Percentiles rank a stretch among this genome's conserved stretches.
These are phyloP conservation scores for Pilophorus perplexus DNA, from an alignment of 2,888 invertebrate genomes.

Conservation along the genomic window DNA sequence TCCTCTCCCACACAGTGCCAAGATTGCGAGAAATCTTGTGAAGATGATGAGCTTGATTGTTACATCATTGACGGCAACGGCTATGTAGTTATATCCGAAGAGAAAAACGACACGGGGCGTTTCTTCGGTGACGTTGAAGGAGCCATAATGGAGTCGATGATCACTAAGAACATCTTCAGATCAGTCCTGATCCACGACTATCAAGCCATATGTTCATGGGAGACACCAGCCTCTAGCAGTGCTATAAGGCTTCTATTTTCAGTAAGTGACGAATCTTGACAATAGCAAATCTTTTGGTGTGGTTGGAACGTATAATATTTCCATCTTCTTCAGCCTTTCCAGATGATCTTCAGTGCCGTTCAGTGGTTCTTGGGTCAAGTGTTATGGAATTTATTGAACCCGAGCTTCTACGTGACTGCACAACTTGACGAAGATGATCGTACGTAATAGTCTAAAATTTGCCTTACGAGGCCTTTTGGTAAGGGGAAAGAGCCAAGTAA, in stretches of 20 bases:
- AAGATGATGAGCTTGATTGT: conserved; percentile 68
- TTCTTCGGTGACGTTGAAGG: conserved; percentile 84
- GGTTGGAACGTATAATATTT: too few species aligned
- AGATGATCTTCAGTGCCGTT: neutral
- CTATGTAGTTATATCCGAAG: conserved; percentile 73
- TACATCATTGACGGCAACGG: conserved; percentile 91
- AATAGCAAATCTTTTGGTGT: neutral
- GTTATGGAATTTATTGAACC: conserved; percentile 17
- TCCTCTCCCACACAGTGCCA: conserved; percentile 53
- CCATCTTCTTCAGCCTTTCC: conserved; percentile 23
- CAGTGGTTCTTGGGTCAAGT: conserved; percentile 35
- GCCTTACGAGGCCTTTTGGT: too few species aligned
- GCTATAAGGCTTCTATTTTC: conserved; percentile 52
- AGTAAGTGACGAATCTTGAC: conserved; percentile 51
- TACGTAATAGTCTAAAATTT: too few species aligned
- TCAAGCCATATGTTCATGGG: conserved; percentile 67
- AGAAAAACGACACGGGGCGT: conserved; percentile 67
- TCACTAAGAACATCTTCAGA: conserved; percentile 68
- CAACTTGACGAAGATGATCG: conserved; percentile 17
- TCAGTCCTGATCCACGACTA: conserved; percentile 78
- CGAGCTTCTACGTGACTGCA: conserved; percentile 17
- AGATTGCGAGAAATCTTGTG: conserved; percentile 59
- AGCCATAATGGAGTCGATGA: conserved; percentile 72
- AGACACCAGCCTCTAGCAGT: conserved; percentile 50
- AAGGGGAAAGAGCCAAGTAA: too few species aligned